Conservation (phyloP, 2,113 vertebrate genomes). For the Setophaga petechia region DNA sequence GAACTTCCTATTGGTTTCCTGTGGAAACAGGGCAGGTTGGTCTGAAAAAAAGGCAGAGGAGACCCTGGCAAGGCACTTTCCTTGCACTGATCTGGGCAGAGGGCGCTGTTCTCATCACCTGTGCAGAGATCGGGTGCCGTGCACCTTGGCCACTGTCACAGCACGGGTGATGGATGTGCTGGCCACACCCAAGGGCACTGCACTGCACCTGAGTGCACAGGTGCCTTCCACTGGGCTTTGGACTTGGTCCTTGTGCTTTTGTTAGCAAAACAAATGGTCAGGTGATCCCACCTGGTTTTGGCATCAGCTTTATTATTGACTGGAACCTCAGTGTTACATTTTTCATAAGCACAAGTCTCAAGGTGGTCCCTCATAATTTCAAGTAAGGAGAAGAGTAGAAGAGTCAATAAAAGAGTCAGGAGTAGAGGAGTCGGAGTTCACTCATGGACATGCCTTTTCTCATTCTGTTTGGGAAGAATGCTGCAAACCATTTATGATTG, state of each 20-base stretch:
- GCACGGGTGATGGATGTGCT: background rate
- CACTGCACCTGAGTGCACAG: background rate
- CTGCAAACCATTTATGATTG: background rate
- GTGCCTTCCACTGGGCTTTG: background rate
- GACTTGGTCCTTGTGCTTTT: background rate
- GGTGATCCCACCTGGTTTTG: background rate
- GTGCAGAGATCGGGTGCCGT: background rate
- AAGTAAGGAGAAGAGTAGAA: background rate
- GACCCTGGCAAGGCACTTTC: background rate
- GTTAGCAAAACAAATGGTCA: background rate
- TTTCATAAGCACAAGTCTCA: background rate
- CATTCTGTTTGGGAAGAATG: background rate
- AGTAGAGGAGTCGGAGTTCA: background rate
- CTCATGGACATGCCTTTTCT: background rate
- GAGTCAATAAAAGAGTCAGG: background rate
- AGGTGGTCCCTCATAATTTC: background rate
- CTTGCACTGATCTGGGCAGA: background rate
- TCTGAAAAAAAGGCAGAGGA: background rate
- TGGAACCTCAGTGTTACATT: background rate
- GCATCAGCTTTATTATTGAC: background rate
- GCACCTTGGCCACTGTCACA: background rate
- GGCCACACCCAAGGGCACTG: background rate
- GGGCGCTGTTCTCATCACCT: background rate
- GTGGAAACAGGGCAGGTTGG: background rate
- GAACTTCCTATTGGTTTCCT: accelerated